Percentiles rank a stretch among this genome's conserved stretches.
Evolutionary conservation across 2,888 invertebrate species (phyloP).

Genomic region (Chrysolina oricalcia): DNA sequence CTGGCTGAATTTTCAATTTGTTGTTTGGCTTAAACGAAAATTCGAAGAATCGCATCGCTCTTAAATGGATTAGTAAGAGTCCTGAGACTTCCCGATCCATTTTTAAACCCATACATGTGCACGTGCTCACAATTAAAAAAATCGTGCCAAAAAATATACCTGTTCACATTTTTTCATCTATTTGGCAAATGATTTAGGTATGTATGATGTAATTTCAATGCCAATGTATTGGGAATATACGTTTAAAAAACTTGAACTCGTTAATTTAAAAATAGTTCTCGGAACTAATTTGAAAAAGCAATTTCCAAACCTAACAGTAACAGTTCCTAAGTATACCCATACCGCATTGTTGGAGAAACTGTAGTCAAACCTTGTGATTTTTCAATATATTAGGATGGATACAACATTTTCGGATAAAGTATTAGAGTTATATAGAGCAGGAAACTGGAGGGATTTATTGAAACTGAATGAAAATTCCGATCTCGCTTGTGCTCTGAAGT

Average conservation of each 20-base stretch:
- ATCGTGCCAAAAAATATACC: constrained; percentile 14
- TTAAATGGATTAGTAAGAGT: too few species aligned
- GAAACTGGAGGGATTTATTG: constrained; percentile 72
- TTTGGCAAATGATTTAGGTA: constrained; percentile 18
- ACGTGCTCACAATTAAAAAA: not conserved
- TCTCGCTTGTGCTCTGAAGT: constrained; percentile 65
- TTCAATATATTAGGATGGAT: constrained; percentile 34
- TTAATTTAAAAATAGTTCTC: constrained; percentile 34
- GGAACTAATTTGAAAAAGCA: constrained; percentile 33
- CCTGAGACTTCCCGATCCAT: not conserved
- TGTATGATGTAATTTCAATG: constrained; percentile 9
- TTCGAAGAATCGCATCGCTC: too few species aligned
- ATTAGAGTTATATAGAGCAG: constrained; percentile 69
- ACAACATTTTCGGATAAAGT: constrained; percentile 68
- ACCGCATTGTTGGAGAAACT: too few species aligned
- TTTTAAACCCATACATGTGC: not conserved
- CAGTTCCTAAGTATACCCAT: too few species aligned
- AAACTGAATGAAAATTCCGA: constrained; percentile 72
- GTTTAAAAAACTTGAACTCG: not conserved
- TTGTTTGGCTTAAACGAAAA: too few species aligned
- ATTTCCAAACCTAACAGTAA: not conserved
- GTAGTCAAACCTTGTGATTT: too few species aligned
- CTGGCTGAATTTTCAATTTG: too few species aligned
- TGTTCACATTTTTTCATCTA: constrained; percentile 1
- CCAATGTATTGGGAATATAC: not conserved